Conservation (phyloP, 1,140 invertebrate genomes). For the Atta cephalotes region DNA sequence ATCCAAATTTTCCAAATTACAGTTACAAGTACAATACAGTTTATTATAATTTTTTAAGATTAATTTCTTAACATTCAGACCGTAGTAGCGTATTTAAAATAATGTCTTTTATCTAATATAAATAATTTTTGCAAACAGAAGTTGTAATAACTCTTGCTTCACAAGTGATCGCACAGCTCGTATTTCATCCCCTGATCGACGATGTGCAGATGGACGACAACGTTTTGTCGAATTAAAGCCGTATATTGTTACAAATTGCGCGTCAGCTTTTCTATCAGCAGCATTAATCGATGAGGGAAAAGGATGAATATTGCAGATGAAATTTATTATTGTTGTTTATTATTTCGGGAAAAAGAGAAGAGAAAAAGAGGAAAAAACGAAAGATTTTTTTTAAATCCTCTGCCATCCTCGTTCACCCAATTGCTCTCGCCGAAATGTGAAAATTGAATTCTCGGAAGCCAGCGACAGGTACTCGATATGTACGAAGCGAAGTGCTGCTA, state of each 20-base stretch:
- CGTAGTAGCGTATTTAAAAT: too few species aligned
- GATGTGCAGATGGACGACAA: neutral
- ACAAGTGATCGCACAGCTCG: neutral
- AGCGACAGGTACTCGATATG: slow-evolving; percentile 79
- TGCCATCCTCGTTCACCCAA: neutral
- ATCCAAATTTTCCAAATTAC: too few species aligned
- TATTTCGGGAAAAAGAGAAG: neutral
- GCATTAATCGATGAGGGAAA: neutral
- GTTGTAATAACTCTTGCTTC: neutral
- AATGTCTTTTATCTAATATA: neutral
- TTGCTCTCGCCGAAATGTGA: slow-evolving; percentile 73
- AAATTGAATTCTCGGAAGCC: slow-evolving; percentile 76
- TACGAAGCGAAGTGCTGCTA: slow-evolving; percentile 70
- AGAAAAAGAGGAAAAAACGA: neutral
- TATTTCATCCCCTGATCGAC: neutral
- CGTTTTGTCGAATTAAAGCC: slow-evolving; percentile 30
- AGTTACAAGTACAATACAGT: too few species aligned
- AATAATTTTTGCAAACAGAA: neutral
- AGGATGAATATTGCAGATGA: neutral
- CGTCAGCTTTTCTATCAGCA: neutral
- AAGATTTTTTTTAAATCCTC: neutral
- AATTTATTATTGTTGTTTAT: neutral
- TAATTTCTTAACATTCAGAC: too few species aligned
- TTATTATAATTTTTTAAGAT: too few species aligned
- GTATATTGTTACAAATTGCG: slow-evolving; percentile 26